Percentiles rank a stretch among this genome's conserved stretches.
Evolutionary conservation across 2,113 vertebrate species (phyloP).

Genomic region (Solenodon paradoxus): DNA sequence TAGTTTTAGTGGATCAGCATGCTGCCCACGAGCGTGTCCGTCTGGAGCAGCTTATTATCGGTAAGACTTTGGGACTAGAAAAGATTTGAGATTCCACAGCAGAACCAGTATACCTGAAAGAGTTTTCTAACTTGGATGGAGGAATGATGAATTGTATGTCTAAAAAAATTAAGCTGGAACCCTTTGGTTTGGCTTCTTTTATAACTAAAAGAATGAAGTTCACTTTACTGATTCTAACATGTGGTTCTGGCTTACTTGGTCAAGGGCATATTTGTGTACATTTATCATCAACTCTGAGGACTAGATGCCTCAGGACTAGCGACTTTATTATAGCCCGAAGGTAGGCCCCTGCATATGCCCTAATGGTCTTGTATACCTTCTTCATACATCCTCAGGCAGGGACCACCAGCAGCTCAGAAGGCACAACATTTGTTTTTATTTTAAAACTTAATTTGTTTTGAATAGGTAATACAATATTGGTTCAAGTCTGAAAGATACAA

Average conservation of each 20-base stretch:
- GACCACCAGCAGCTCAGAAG: neutral
- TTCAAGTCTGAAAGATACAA: neutral
- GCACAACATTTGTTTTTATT: neutral
- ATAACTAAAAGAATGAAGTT: neutral
- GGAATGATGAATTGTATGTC: neutral
- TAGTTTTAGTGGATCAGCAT: constrained; percentile 97
- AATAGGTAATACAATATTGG: neutral
- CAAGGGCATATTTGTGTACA: neutral
- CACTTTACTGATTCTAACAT: neutral
- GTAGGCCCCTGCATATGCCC: neutral
- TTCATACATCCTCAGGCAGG: neutral
- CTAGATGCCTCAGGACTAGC: neutral
- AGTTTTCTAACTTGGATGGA: neutral
- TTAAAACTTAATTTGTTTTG: neutral
- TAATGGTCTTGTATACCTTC: neutral
- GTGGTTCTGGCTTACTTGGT: neutral
- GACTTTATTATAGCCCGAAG: neutral
- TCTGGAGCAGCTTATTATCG: constrained; percentile 92
- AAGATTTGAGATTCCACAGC: neutral
- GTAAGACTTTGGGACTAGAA: constrained; percentile 77
- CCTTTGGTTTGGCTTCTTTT: neutral
- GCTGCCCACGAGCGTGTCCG: constrained; percentile 96
- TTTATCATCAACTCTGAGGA: neutral
- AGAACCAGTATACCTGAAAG: neutral
- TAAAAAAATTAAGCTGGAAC: neutral